Base-by-base conservation (phyloP, 2,113 vertebrate genomes). In the Dunckerocampus dactyliophorus region DNA sequence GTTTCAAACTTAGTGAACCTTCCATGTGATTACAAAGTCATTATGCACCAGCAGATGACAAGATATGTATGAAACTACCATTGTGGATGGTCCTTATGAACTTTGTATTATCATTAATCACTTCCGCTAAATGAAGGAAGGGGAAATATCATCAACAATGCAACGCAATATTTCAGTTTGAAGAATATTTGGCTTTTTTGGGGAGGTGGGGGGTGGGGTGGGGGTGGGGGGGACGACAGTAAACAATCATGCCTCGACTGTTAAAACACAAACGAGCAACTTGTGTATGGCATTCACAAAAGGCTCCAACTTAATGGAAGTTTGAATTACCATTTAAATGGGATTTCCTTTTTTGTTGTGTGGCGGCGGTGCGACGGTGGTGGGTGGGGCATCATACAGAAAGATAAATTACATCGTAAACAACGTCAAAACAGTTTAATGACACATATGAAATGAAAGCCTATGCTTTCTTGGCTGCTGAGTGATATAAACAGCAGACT, bases 311-410 rank as follows among this genome's bases (percentile, higher is more conserved):
- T 86, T 87, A 87, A 87, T 86, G 82, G 87, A 89, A 87, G 85
- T 88, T 87, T 79, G 84, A 88, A 90, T 90, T 90, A 89, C 86
- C 88, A 90, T 90, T 90, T 90, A 88, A 90, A 90, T 89, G 77
- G 88, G 88, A 89, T 88, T 89, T 85, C 69, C 37, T 39, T 56
- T 55, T 42, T 53, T 42, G 54, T 81, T 82, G 85, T 79, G 71
- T 14, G 39, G 39, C 13, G 13, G 39, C 39, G 13, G 39, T 4
- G 39, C 31, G 7, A 34, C 31, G 6, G 31, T 34, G 39, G 39
- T 43, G 71, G 71, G 77, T 48, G 72, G 59, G 74, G 79, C 72
- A 42, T 86, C 77, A 85, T 76, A 75, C 77, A 76, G 79, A 85
- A 84, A 85, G 85, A 89, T 88, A 86, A 88, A 89, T 88, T 86